A percentile compares a stretch with the other conserved stretches of the same genome.
These are phyloP conservation scores for Enchytraeus crypticus DNA, from an alignment of 2,888 invertebrate species.

Conservation along the genomic window DNA sequence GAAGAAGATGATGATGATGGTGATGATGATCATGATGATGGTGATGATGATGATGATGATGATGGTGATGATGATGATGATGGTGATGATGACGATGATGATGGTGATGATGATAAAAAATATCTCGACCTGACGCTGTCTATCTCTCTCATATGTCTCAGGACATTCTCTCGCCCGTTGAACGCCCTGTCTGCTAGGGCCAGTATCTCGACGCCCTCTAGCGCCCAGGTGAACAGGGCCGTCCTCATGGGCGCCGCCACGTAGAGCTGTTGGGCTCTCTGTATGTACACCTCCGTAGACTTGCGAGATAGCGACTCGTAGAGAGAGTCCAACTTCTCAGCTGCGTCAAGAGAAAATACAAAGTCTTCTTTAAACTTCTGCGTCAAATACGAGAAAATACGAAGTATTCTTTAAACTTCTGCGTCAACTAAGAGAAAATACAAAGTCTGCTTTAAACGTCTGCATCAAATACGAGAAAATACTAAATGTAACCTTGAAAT, in stretches of 20 bases:
- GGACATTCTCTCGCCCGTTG: constrained; percentile 70
- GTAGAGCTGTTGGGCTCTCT: constrained; percentile 70
- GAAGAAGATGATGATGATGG: neutral
- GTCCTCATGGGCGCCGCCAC: constrained; percentile 60
- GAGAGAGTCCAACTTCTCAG: constrained; percentile 63
- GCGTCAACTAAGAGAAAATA: neutral
- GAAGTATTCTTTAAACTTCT: neutral
- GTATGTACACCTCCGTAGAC: constrained; percentile 91
- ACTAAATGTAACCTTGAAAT: no score
- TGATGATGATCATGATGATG: neutral
- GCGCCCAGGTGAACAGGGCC: constrained; percentile 70
- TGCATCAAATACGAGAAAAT: no score
- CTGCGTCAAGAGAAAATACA: constrained; percentile 37
- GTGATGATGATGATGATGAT: neutral
- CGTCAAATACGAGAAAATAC: neutral
- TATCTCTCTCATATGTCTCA: constrained; percentile 66
- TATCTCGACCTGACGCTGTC: constrained; percentile 71
- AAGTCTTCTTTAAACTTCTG: neutral
- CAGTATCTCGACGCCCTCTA: constrained; percentile 64
- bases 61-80: neutral
- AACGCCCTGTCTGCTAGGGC: constrained; percentile 78
- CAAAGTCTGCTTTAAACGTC: no score
- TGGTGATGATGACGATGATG: neutral
- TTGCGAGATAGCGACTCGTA: constrained; percentile 76
- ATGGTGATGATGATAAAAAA: no score